Conservation (phyloP, 2,797 vertebrate species). For the Sebastiscus albofasciatus region DNA sequence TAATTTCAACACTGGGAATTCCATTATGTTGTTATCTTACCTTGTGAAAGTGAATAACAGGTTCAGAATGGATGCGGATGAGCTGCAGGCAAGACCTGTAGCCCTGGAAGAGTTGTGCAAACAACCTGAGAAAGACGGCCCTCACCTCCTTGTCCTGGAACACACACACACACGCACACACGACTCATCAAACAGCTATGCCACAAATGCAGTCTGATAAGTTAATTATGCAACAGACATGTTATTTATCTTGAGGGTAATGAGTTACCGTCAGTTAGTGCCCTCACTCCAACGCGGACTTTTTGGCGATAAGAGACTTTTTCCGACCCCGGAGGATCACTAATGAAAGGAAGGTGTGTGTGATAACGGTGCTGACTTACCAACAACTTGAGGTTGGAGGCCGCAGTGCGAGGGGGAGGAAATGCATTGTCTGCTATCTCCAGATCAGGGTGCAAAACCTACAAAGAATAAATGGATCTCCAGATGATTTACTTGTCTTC, state of each 20-base stretch:
- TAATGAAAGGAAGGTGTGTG: constrained; percentile 1
- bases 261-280: constrained; percentile 20
- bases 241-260: constrained; percentile 46
- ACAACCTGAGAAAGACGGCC: constrained; percentile 95
- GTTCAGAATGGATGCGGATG: constrained; percentile 97
- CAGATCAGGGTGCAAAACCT: constrained; percentile 98
- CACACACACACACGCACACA: constrained; percentile 27
- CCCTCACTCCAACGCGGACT: not conserved
- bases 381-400: constrained; percentile 95
- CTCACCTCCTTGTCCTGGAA: constrained; percentile 97
- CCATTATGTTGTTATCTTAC: constrained; percentile 75
- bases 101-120: constrained; percentile 98
- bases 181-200: constrained; percentile 51
- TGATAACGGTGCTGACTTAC: constrained; percentile 81
- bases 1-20: constrained; percentile 14
- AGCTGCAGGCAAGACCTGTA: constrained; percentile 98
- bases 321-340: not conserved
- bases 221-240: constrained; percentile 29
- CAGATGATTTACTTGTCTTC: constrained; percentile 6
- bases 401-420: constrained; percentile 91
- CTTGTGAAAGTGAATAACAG: constrained; percentile 99
- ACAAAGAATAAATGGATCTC: constrained; percentile 16
- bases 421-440: constrained; percentile 98
- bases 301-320: constrained; percentile 38
- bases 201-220: constrained; percentile 43